phyloP scores from a whole-genome alignment of 2,113 vertebrate genomes.

The Callaeas wilsoni region DNA sequence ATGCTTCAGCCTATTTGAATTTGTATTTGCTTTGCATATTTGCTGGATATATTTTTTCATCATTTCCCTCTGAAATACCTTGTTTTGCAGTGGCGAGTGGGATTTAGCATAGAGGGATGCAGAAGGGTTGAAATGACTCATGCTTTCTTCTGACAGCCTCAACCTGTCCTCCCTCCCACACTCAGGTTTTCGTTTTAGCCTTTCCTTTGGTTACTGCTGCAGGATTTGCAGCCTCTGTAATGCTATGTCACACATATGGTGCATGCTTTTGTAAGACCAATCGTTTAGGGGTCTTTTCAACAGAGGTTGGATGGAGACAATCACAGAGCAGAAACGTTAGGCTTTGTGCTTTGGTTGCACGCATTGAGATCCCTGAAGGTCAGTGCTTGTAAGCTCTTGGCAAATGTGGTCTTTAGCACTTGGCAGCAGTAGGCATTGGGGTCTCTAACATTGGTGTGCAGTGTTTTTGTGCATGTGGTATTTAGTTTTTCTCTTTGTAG shows the following conservation, averaged over 20 bases:
- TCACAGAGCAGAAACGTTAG: not conserved
- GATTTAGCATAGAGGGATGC: not conserved
- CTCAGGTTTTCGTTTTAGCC: not conserved
- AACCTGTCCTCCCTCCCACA: not conserved
- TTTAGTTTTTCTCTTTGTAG: not conserved
- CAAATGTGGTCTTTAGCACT: not conserved
- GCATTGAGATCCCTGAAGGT: not conserved
- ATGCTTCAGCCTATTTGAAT: not conserved
- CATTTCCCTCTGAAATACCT: not conserved
- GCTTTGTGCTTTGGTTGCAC: not conserved
- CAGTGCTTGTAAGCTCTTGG: not conserved
- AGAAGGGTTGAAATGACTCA: not conserved
- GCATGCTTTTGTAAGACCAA: not conserved
- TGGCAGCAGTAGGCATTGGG: not conserved
- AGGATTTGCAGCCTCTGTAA: not conserved
- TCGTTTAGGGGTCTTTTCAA: not conserved
- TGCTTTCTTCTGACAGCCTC: not conserved
- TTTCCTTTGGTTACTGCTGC: not conserved
- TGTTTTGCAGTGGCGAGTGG: not conserved
- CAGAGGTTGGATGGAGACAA: not conserved
- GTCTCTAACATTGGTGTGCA: accelerated
- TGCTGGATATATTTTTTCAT: not conserved
- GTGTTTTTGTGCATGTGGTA: not conserved
- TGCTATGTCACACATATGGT: accelerated
- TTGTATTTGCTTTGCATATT: not conserved